Conservation (phyloP, 2,888 invertebrate species). For the Plusia festucae region DNA sequence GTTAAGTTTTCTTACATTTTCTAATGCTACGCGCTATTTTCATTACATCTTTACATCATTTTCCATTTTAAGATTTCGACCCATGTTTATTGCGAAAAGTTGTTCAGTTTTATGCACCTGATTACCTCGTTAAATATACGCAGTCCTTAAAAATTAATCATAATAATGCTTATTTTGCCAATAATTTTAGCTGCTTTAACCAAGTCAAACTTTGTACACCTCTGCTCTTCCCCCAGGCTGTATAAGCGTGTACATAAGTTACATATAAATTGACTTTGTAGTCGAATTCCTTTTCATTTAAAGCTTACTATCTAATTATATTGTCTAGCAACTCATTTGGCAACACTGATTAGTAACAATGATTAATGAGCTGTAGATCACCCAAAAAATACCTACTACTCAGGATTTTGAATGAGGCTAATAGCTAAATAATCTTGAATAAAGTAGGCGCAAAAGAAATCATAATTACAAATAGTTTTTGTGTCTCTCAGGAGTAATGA, state of each 20-base stretch:
- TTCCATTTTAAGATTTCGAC: no score
- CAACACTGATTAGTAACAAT: conserved; percentile 2
- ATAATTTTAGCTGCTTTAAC: no score
- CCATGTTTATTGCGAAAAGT: no score
- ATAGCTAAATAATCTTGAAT: no score
- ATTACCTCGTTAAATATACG: no score
- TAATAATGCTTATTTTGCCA: no score
- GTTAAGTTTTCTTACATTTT: no score
- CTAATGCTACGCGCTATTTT: no score
- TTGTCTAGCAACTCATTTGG: conserved; percentile 48
- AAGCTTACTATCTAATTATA: background rate
- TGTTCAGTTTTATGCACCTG: no score
- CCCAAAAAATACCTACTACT: background rate
- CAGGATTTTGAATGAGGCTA: background rate
- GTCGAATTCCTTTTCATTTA: background rate
- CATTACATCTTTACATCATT: no score
- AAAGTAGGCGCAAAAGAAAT: background rate
- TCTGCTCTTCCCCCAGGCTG: background rate
- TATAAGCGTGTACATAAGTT: background rate
- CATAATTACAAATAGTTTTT: background rate
- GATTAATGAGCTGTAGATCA: background rate
- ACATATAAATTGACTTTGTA: background rate
- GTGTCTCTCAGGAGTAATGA: background rate
- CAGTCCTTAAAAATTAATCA: no score
- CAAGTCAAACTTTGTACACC: background rate